A percentile compares a stretch with the other conserved stretches of the same genome.
phyloP scores from a whole-genome alignment of 2,797 vertebrate species.

The Rousettus madagascariensis region DNA sequence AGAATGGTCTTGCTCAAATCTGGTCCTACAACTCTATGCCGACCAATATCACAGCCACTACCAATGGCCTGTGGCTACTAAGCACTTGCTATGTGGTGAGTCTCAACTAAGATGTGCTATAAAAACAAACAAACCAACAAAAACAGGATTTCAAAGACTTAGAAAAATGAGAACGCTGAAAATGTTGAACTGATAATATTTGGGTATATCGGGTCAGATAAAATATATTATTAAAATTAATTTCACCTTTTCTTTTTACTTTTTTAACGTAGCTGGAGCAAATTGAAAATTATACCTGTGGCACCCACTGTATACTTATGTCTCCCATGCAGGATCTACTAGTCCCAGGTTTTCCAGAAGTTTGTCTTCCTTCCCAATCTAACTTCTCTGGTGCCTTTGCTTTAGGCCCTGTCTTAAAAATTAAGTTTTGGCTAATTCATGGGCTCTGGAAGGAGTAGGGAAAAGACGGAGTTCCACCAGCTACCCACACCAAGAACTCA shows the following conservation, averaged over 20 bases:
- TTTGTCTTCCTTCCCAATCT: not conserved
- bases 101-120: not conserved
- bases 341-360: not conserved
- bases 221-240: not conserved
- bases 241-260: not conserved
- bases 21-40: not conserved
- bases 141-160: not conserved
- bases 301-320: too few relatives aligned
- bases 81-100: fast-evolving
- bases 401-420: not conserved
- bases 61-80: not conserved
- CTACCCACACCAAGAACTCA: too few relatives aligned
- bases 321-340: too few relatives aligned
- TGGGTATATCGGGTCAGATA: not conserved
- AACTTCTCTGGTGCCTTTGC: not conserved
- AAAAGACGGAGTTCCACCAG: not conserved
- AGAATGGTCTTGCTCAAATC: not conserved
- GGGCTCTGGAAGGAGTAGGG: too few relatives aligned
- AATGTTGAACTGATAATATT: not conserved
- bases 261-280: not conserved
- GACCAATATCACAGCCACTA: not conserved
- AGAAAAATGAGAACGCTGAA: not conserved
- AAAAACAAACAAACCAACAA: not conserved
- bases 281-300: not conserved
- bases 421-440: not conserved